Conservation (phyloP, 1,140 invertebrate species). For the Drusus annulatus region DNA sequence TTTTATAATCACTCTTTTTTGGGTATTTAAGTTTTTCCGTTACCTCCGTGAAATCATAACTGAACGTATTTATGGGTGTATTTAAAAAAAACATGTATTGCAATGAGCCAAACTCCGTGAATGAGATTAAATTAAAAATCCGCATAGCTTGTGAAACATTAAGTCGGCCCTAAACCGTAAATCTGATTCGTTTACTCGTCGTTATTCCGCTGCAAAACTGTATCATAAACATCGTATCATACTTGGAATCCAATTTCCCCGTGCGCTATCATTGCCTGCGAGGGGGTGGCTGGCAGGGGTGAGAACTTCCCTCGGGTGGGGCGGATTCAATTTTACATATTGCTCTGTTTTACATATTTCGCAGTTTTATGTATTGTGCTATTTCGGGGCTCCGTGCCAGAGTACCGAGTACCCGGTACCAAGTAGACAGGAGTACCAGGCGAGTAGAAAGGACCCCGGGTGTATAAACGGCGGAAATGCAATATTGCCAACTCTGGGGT, state of each 20-base stretch:
- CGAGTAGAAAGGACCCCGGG: not conserved
- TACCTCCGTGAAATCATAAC: too few relatives aligned
- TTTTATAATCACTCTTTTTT: too few relatives aligned
- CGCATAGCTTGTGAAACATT: not conserved
- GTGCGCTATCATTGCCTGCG: conserved; percentile 48
- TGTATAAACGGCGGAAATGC: conserved; percentile 27
- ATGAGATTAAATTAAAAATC: too few relatives aligned
- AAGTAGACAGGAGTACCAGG: not conserved
- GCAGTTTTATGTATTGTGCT: conserved; percentile 40
- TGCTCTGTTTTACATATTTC: conserved; percentile 41
- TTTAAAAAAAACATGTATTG: too few relatives aligned
- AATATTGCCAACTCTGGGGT: too few relatives aligned
- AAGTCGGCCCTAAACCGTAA: conserved; percentile 22
- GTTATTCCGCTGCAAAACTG: conserved; percentile 46
- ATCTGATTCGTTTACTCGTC: conserved; percentile 43
- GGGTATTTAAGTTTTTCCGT: too few relatives aligned
- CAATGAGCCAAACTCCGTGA: too few relatives aligned
- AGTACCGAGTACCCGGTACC: too few relatives aligned
- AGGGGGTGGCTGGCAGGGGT: not conserved
- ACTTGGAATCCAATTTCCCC: conserved; percentile 55
- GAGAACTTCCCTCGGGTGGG: not conserved
- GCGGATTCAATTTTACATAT: conserved; percentile 50
- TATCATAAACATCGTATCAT: conserved; percentile 55
- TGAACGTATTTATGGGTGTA: too few relatives aligned
- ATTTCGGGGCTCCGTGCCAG: conserved; percentile 17